These are phyloP conservation scores for Paraescarpia echinospica DNA, from an alignment of 1,140 invertebrate genomes.

Conservation along the genomic window DNA sequence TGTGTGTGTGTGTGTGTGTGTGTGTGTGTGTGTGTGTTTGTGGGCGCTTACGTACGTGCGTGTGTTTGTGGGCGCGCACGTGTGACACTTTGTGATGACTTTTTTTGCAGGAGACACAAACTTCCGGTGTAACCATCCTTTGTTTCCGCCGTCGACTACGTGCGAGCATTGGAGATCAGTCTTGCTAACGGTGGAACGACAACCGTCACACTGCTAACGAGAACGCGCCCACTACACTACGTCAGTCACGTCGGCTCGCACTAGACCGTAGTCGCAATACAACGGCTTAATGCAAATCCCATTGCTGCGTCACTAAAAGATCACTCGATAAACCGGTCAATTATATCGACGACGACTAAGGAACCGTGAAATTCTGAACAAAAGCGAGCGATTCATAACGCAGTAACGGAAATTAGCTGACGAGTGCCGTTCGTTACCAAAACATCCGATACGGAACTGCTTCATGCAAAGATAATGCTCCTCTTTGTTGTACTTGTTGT, in stretches of 20 bases:
- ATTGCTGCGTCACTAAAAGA: neutral
- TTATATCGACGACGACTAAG: neutral
- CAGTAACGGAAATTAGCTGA: neutral
- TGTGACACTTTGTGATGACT: neutral
- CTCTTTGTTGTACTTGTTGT: neutral
- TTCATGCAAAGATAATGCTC: too few relatives aligned
- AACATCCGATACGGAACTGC: neutral
- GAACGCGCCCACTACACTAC: neutral
- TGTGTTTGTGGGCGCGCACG: neutral
- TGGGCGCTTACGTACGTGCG: too few relatives aligned
- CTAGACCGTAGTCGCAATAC: neutral
- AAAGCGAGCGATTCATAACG: neutral
- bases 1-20: neutral
- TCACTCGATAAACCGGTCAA: neutral
- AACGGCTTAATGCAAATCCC: neutral
- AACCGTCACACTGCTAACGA: neutral
- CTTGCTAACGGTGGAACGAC: neutral
- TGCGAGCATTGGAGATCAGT: neutral
- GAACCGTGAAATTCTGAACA: neutral
- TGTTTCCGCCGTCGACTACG: neutral
- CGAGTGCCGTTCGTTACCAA: neutral
- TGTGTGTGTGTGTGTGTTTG: too few relatives aligned
- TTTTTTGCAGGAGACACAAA: neutral
- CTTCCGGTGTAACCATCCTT: neutral
- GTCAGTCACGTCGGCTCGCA: neutral